Evolutionary conservation across 2,113 vertebrate species (phyloP).

Genomic region (Pachypanchax playfairii): DNA sequence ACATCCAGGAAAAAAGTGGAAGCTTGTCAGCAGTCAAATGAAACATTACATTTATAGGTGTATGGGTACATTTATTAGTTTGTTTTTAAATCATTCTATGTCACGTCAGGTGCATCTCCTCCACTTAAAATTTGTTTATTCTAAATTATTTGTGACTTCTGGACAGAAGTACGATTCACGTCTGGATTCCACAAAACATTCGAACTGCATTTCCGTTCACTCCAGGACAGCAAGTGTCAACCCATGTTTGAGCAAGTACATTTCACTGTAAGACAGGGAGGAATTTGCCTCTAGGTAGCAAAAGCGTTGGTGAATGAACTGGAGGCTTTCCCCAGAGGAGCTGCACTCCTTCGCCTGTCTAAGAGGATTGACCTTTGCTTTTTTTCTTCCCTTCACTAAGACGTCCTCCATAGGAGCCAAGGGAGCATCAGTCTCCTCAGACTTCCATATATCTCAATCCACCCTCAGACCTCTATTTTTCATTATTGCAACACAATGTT

Average conservation of each 20-base stretch:
- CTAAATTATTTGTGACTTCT: not conserved
- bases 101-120: not conserved
- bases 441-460: conserved; percentile 13
- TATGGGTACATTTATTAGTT: no score
- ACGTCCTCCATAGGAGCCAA: conserved; percentile 43
- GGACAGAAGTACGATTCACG: conserved; percentile 10
- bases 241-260: conserved; percentile 49
- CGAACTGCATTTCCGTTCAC: conserved; percentile 39
- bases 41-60: no score
- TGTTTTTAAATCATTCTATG: not conserved
- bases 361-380: conserved; percentile 80
- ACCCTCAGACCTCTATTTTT: not conserved
- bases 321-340: conserved; percentile 54
- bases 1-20: no score
- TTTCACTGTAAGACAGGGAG: conserved; percentile 47
- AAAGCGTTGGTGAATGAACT: conserved; percentile 66
- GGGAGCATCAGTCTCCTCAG: conserved; percentile 16
- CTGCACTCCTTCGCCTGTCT: conserved; percentile 67
- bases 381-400: conserved; percentile 56
- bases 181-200: conserved; percentile 25
- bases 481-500: not conserved
- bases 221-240: conserved; percentile 51
- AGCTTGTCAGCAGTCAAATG: no score
- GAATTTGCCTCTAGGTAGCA: conserved; percentile 66
- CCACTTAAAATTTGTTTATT: not conserved